Evolutionary conservation across 2,113 vertebrate genomes (phyloP).

Genomic region (Glaucidium brasilianum): DNA sequence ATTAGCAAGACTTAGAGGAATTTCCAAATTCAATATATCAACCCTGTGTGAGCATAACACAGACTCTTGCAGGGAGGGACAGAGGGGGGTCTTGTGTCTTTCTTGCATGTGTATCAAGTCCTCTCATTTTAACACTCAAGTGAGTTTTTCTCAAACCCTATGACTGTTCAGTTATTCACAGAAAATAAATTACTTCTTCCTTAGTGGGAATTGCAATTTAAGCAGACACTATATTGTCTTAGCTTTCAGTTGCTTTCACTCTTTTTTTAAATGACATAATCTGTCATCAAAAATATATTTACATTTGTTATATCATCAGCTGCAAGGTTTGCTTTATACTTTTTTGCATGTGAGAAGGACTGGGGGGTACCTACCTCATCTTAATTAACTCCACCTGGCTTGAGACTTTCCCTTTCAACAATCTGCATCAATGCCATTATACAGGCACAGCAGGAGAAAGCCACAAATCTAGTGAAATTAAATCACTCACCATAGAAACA

Average conservation of each 20-base stretch:
- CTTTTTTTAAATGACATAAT: constrained; percentile 22
- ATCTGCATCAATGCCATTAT: constrained; percentile 58
- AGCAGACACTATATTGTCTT: neutral
- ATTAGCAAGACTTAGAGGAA: neutral
- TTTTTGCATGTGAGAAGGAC: neutral
- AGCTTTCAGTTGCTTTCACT: neutral
- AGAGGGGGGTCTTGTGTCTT: neutral
- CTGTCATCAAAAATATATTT: constrained; percentile 56
- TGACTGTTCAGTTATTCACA: neutral
- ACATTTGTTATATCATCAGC: constrained; percentile 3
- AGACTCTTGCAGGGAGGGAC: neutral
- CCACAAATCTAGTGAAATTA: constrained; percentile 67
- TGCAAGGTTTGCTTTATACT: neutral
- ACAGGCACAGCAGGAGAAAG: constrained; percentile 64
- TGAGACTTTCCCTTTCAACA: constrained; percentile 55
- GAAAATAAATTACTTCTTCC: constrained; percentile 19
- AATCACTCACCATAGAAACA: constrained; percentile 72
- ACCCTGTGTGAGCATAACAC: neutral
- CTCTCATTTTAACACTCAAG: neutral
- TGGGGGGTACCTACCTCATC: constrained; percentile 4
- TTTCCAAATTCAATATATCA: constrained; percentile 1
- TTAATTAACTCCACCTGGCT: constrained; percentile 72
- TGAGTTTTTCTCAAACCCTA: neutral
- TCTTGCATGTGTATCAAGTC: neutral
- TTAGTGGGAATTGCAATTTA: neutral